Base-by-base conservation (phyloP, 2,113 vertebrate species). In the Pachyramphus minor region DNA sequence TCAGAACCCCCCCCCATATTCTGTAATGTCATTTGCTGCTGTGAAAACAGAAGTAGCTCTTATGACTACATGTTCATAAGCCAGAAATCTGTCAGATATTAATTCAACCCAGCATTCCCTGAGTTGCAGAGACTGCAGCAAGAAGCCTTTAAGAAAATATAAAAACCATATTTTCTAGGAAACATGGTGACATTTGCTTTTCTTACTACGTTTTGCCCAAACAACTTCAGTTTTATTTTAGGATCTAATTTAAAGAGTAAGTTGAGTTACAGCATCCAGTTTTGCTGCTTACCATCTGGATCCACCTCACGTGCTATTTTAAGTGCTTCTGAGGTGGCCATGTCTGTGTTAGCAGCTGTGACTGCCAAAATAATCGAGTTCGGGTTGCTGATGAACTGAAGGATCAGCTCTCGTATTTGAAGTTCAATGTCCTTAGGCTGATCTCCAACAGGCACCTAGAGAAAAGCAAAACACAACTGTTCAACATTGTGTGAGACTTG, bases 281-380 rank as follows among this genome's bases (percentile, higher is more conserved):
- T 64, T 37, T 89, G 21, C 49, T 53, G 64, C 98, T 98, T 96
- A 99, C 99, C 99, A 94, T 99, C 99, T 58, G 99, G 98, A 97
- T 99, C 99, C 39, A 99, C 99, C 90, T 99, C 99, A 6, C 99
- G 98, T 25, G 99, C 99, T 85, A 99, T 99, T 97, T 99, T 99
- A 33, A 99, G 98, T 5, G 99, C 98, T 97, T 99, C 99, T 7
- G 99, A 99, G 16, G 99, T 99, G 12, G 99, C 99, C 99, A 99
- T 99, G 95, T 99, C 99, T 42, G 99, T 99, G 94, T 99, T 99
- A 76, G 99, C 99, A 66, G 99, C 99, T 9, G 99, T 99, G 89
- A 99, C 99, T 31, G 99, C 99, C 56, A 99, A 97, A 95, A 99
- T 99, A 93, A 99, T 99, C 93, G 99, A 99, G 98, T 99, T 99